phyloP scores from a whole-genome alignment of 64 coral and sea anemone genomes.

The Porites lutea region DNA sequence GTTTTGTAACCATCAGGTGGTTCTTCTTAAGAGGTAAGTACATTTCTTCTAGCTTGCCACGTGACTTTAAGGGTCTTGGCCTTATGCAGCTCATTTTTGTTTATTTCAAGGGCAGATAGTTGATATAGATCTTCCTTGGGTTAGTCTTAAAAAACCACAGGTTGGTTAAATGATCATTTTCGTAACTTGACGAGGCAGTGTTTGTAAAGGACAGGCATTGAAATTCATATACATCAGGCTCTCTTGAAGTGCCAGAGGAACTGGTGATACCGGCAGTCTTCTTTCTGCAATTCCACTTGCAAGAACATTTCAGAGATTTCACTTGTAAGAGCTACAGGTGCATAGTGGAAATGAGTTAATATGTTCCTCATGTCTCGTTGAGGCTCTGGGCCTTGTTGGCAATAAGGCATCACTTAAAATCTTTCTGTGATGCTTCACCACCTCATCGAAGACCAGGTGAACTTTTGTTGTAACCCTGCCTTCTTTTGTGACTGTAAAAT shows the following conservation, averaged over 20 bases:
- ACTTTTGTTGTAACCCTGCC: constrained; percentile 60
- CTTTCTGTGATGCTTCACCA: constrained; percentile 55
- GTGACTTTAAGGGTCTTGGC: constrained; percentile 43
- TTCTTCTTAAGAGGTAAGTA: constrained; percentile 29
- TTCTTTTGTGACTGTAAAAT: constrained; percentile 36
- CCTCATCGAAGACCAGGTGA: constrained; percentile 47
- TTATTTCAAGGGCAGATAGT: constrained; percentile 8
- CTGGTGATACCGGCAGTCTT: constrained; percentile 50
- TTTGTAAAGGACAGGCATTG: constrained; percentile 61
- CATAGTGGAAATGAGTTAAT: constrained; percentile 50
- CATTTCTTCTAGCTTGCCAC: constrained; percentile 56
- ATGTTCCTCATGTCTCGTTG: constrained; percentile 43
- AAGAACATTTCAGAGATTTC: constrained; percentile 82
- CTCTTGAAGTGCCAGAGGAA: constrained; percentile 67
- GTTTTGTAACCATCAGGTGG: neutral
- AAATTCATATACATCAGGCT: constrained; percentile 58
- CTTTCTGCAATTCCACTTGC: constrained; percentile 53
- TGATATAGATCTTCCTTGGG: constrained; percentile 10
- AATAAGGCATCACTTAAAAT: constrained; percentile 59
- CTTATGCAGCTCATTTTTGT: neutral
- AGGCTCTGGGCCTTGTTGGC: constrained; percentile 35
- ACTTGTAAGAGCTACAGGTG: constrained; percentile 62
- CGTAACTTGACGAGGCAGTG: constrained; percentile 50
- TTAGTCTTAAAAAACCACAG: constrained; percentile 51
- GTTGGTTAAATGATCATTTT: constrained; percentile 54